Base-by-base conservation (phyloP, 1,140 invertebrate species). In the Brachionus manjavacas region DNA sequence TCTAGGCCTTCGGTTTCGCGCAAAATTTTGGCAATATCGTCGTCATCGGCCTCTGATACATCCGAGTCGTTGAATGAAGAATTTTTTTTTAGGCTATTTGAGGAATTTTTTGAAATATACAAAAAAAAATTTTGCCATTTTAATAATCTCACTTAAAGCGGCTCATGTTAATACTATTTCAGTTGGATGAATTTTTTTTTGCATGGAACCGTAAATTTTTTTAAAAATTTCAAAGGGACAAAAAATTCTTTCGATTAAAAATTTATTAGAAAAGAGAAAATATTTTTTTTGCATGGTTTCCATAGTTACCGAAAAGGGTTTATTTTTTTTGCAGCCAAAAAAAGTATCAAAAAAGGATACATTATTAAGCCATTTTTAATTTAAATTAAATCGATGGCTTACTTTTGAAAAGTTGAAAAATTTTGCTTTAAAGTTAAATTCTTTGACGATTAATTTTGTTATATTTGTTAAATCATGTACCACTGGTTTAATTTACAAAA, bases 11-110 rank as follows among this genome's bases (percentile, higher is more conserved):
- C 72, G 9, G 72, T 76, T 14, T 76, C 72, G 9, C 43, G 72
- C 23, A 76, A 25, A 12, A 76, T 76, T 46, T 76, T 76, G n/a
- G 72, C 72, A n/a, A 76, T 76, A 14, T 76, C 72, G 43, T 76
- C 43, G 41, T 23, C 39, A 76, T 76, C 72, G 25, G 72, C 72
- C 23, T 76, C 72, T 1, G 72, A 76, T 25, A 76, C 31, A 23
- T 76, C 72, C 8, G 72, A 76, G 14, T 76, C 72, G 25, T 76
- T 76, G 43, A 76, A 76, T 11, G 72, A 76, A 8, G 72, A 76
- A 46, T 76, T 46, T 46, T 46, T 12, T 12, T 6, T 46, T 46
- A 46, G 14, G 14, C 72, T 49, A 72, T 55, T 55, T 23, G 52
- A 8, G 2, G n/a, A 49, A n/a, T 49, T 49, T 49, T 4, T 35